Conservation (phyloP, 2,113 vertebrate species). For the Paratilapia polleni region DNA sequence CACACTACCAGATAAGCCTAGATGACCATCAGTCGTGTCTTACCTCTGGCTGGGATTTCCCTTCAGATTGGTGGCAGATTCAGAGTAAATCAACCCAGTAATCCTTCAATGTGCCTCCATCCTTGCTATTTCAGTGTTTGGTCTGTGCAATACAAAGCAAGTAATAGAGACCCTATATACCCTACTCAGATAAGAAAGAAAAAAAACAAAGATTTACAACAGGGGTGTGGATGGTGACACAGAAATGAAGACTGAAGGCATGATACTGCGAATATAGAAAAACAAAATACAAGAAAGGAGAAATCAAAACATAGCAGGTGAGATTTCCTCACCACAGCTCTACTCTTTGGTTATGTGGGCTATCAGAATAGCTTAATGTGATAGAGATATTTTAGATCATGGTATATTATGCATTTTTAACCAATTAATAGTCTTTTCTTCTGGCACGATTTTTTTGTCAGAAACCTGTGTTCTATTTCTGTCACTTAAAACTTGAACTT, state of each 20-base stretch:
- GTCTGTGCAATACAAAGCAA: conserved; percentile 24
- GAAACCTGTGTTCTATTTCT: background rate
- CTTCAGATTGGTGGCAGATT: conserved; percentile 16
- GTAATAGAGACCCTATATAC: background rate
- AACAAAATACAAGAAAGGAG: background rate
- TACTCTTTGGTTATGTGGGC: background rate
- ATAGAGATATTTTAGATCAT: background rate
- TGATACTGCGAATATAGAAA: background rate
- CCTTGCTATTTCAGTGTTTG: background rate
- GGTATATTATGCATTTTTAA: background rate
- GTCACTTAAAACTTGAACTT: background rate
- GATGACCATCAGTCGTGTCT: conserved; percentile 15
- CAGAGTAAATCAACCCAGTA: conserved; percentile 21
- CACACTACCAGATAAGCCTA: conserved; percentile 20
- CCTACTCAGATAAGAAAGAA: background rate
- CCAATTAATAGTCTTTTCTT: background rate
- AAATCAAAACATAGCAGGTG: background rate
- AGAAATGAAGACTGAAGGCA: background rate
- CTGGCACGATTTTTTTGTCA: background rate
- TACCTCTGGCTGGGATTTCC: conserved; percentile 23
- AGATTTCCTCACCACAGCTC: background rate
- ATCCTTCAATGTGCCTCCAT: conserved; percentile 16
- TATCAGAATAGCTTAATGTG: background rate
- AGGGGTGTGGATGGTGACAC: background rate
- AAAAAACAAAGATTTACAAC: background rate